Conservation (phyloP, 2,888 invertebrate species). For the Cordilura impudica region DNA sequence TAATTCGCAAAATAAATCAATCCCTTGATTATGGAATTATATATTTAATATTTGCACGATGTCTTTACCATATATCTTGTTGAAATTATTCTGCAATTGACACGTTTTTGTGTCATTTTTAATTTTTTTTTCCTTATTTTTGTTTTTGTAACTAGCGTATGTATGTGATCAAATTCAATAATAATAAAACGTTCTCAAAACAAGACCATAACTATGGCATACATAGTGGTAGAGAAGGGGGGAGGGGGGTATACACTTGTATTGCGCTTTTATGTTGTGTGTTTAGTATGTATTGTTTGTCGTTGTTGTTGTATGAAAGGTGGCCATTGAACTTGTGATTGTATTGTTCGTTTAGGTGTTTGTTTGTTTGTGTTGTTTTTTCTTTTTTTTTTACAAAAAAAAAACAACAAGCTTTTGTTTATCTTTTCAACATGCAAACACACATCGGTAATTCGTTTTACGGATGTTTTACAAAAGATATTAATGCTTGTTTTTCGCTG, state of each 20-base stretch:
- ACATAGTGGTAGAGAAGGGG: background rate
- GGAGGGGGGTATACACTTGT: background rate
- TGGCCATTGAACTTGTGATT: conserved; percentile 59
- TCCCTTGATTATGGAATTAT: background rate
- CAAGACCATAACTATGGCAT: conserved; percentile 19
- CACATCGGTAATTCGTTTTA: background rate
- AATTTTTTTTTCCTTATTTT: background rate
- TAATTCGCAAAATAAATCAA: background rate
- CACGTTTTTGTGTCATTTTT: conserved; percentile 56
- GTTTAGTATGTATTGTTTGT: conserved; percentile 27
- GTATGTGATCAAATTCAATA: conserved; percentile 49
- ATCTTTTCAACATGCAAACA: conserved; percentile 13
- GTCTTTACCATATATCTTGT: background rate
- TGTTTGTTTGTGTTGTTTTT: conserved; percentile 11
- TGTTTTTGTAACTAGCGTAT: background rate
- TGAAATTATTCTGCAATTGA: conserved; percentile 43
- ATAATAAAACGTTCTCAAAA: conserved; percentile 52
- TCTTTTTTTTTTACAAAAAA: background rate
- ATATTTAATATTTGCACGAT: conserved; percentile 15
- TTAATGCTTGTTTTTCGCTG: too few species aligned
- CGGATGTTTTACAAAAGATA: background rate
- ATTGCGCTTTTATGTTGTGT: conserved; percentile 1
- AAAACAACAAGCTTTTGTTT: conserved; percentile 33
- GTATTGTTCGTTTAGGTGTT: conserved; percentile 27
- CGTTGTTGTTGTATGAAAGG: conserved; percentile 2